Percentiles rank a stretch among this genome's conserved stretches.
These are phyloP conservation scores for Phylloscopus collybita DNA, from an alignment of 2,797 vertebrate species.

Conservation along the genomic window DNA sequence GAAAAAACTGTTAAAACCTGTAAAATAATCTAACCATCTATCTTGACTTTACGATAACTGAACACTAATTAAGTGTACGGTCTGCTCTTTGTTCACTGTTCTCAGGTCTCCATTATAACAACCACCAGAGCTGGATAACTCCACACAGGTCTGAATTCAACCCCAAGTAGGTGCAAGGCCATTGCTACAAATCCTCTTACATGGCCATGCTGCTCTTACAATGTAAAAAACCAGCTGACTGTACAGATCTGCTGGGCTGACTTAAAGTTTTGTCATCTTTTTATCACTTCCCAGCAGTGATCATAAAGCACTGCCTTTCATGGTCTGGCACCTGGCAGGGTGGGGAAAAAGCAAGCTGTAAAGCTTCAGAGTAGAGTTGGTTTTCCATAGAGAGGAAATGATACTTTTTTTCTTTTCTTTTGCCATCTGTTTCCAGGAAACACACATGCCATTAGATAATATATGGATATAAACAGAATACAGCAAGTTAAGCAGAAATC, in stretches of 20 bases:
- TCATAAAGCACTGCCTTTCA: not conserved
- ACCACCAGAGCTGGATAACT: not conserved
- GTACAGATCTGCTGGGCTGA: not conserved
- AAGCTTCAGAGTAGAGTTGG: not conserved
- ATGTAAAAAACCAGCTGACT: not conserved
- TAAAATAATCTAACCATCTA: not conserved
- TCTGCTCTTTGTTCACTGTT: not conserved
- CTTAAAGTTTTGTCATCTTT: not conserved
- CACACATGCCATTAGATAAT: not conserved
- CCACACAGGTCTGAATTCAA: not conserved
- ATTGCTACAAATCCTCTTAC: not conserved
- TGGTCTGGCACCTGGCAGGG: not conserved
- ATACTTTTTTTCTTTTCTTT: not conserved
- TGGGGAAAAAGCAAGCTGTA: not conserved
- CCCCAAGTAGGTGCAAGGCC: not conserved
- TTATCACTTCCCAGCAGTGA: not conserved
- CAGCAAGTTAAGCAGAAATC: constrained; percentile 13
- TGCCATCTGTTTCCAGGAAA: constrained; percentile 42
- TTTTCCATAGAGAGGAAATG: not conserved
- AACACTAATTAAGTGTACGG: not conserved
- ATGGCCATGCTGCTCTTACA: not conserved
- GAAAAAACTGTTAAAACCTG: not conserved
- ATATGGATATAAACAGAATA: not conserved
- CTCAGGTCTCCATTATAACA: not conserved
- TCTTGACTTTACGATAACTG: not conserved